These are phyloP conservation scores for Onychomys torridus DNA, from an alignment of 2,797 vertebrate species.

Conservation along the genomic window DNA sequence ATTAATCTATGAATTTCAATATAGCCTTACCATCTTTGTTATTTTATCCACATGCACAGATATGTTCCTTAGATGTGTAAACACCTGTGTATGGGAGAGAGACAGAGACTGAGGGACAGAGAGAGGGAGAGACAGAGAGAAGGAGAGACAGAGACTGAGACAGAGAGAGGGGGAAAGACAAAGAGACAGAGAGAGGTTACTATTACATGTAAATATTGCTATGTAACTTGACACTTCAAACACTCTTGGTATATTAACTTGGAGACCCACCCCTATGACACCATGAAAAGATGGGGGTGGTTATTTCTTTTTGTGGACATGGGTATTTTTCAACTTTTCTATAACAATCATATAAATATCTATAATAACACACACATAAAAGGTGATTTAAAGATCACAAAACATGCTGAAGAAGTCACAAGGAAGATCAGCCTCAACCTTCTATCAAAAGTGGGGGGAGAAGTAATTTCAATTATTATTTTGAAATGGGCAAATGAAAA, in stretches of 20 bases:
- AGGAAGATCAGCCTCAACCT: background rate
- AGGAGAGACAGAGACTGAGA: background rate
- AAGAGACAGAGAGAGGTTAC: background rate
- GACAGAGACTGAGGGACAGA: no score
- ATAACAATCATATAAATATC: background rate
- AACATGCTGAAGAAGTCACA: background rate
- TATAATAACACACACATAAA: background rate
- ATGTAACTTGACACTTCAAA: background rate
- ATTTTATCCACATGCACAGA: background rate
- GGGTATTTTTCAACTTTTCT: background rate
- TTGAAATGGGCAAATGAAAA: background rate
- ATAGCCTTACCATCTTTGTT: background rate
- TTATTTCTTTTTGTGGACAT: background rate
- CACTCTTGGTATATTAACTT: background rate
- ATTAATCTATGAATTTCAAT: background rate
- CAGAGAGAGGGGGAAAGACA: no score
- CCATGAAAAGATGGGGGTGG: background rate
- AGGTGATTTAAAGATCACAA: background rate
- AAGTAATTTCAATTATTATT: background rate
- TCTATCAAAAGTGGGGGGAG: background rate
- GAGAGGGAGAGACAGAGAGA: no score
- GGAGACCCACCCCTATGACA: background rate
- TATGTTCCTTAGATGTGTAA: background rate
- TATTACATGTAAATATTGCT: background rate
- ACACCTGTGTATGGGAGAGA: no score